Evolutionary conservation across 1,140 invertebrate species (phyloP), one percentile per base, ranked within the genome.

Genomic region (Megalopta genalis): DNA sequence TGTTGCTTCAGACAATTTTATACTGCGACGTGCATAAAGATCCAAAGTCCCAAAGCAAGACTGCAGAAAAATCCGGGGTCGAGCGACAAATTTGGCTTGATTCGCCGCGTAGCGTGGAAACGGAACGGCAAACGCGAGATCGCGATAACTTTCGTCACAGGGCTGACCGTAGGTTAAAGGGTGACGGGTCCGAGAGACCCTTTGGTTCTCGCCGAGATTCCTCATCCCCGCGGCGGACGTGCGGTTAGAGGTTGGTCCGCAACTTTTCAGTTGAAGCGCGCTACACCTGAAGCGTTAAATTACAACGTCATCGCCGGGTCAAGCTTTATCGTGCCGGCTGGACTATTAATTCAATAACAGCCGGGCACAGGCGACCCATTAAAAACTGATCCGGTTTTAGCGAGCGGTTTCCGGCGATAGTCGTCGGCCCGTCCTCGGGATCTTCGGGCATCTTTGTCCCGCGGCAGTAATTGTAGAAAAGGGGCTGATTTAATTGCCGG

Each of bases 281-380:
- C 60, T 25, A 25, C 60, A 32, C 16, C 16, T 25, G 32, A 16
- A 63, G 60, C 27, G 27, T 63, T 63, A 86, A 89, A 88, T 87
- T 85, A 74, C 81, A 63, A 80, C 83, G 85, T 86, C 87, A 82
- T 83, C 74, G 73, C 77, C 80, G 70, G 79, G 72, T 68, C 80
- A 78, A 84, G 60, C 81, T 90, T 76, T 86, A 88, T 88, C 87
- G 82, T 67, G 72, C 69, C 76, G 60, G 77, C 83, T 80, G 81
- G 87, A 86, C 86, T 85, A 86, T 89, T 89, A 87, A 88, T 90
- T 89, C 66, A 84, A 86, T 32, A 65, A 78, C 67, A 63, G 54
- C 67, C 67, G 57, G 54, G n/a, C 49, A 18, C 49, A 59, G 39
- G n/a, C 32, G 8, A 6, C 14, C 25, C 39, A n/a, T 23, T 54